These are phyloP conservation scores for Greenwoodochromis staneri DNA, from an alignment of 2,113 vertebrate species.

Conservation along the genomic window DNA sequence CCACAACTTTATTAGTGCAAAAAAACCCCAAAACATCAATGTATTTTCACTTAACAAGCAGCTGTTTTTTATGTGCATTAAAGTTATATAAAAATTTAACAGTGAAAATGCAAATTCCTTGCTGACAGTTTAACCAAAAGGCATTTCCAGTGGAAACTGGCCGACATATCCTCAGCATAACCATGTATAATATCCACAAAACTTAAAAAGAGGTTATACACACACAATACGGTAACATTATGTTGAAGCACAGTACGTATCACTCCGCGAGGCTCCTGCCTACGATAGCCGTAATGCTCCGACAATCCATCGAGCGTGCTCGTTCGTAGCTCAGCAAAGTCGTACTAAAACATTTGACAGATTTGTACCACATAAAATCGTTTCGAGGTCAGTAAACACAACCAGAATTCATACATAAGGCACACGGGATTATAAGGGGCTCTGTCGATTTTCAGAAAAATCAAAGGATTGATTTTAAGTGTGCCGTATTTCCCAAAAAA, in stretches of 20 bases:
- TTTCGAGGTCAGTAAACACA: not conserved
- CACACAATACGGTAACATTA: not conserved
- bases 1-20: not conserved
- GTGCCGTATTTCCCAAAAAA: fast-evolving
- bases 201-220: not conserved
- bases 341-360: fast-evolving
- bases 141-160: not conserved
- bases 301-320: fast-evolving
- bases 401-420: fast-evolving
- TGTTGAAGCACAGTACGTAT: too few relatives aligned
- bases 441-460: fast-evolving
- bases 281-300: too few relatives aligned
- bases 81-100: not conserved
- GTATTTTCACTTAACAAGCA: not conserved
- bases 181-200: not conserved
- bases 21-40: fast-evolving
- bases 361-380: not conserved
- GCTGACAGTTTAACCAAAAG: not conserved
- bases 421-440: not conserved
- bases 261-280: too few relatives aligned
- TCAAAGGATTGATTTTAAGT: not conserved
- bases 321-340: fast-evolving
- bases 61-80: not conserved
- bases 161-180: not conserved
- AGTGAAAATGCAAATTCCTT: fast-evolving